These are phyloP conservation scores for Onychostoma macrolepis DNA, from an alignment of 2,113 vertebrate species.

Conservation along the genomic window DNA sequence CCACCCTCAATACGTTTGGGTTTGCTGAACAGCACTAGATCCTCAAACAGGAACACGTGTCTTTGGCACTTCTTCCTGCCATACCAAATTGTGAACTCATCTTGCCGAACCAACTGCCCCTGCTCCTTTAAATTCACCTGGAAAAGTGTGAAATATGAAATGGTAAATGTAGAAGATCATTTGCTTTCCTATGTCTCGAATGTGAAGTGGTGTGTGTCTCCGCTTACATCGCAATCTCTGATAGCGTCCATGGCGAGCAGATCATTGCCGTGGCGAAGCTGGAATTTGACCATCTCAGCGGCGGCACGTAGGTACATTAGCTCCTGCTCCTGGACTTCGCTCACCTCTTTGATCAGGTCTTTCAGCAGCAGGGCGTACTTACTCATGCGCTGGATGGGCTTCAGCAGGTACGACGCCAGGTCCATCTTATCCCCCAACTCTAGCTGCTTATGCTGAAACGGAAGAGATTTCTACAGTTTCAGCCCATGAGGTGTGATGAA, in stretches of 20 bases:
- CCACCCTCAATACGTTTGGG: slow-evolving; percentile 81
- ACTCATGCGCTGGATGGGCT: slow-evolving; percentile 97
- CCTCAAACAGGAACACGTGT: slow-evolving; percentile 86
- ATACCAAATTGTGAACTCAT: slow-evolving; percentile 81
- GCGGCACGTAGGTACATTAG: slow-evolving; percentile 85
- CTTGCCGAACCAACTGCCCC: slow-evolving; percentile 85
- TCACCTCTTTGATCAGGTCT: slow-evolving; percentile 91
- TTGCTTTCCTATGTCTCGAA: not conserved
- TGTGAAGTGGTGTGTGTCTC: not conserved
- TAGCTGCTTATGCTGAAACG: slow-evolving; percentile 86
- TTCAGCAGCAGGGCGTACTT: slow-evolving; percentile 93
- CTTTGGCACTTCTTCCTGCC: slow-evolving; percentile 82
- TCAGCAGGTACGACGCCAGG: slow-evolving; percentile 92
- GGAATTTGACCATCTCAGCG: slow-evolving; percentile 93
- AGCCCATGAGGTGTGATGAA: not conserved
- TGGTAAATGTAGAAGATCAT: not conserved
- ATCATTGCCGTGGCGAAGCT: slow-evolving; percentile 94
- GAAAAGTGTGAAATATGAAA: not conserved
- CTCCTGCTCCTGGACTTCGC: slow-evolving; percentile 85
- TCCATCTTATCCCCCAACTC: slow-evolving; percentile 94
- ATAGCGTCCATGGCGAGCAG: slow-evolving; percentile 97
- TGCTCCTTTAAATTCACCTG: slow-evolving; percentile 90
- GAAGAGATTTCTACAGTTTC: not conserved
- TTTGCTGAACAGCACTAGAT: slow-evolving; percentile 88
- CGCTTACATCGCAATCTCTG: slow-evolving; percentile 90